A percentile compares a stretch with the other conserved stretches of the same genome.
These are phyloP conservation scores for Hoplodrina blanda DNA, from an alignment of 2,888 invertebrate genomes.

Conservation along the genomic window DNA sequence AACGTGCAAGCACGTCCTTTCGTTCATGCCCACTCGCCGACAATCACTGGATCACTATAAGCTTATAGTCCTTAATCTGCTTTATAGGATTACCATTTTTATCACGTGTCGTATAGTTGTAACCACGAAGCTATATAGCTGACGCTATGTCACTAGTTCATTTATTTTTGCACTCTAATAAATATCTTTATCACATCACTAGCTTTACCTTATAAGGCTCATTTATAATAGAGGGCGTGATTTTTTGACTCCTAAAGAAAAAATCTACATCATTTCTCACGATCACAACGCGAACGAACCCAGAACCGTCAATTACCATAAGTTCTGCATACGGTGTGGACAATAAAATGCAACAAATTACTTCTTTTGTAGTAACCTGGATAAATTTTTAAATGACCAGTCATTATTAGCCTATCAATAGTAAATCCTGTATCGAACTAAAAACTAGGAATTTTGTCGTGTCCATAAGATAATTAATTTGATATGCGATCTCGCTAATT, in stretches of 20 bases:
- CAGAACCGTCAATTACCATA: too few species aligned
- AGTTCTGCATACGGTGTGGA: not conserved
- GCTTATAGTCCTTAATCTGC: not conserved
- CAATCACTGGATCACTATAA: not conserved
- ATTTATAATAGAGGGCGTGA: too few species aligned
- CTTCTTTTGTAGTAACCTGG: not conserved
- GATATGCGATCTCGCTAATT: slow-evolving; percentile 10
- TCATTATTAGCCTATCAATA: not conserved
- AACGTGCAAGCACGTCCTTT: not conserved
- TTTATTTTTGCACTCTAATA: too few species aligned
- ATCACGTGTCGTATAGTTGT: not conserved
- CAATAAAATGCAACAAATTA: not conserved
- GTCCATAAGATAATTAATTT: slow-evolving; percentile 5
- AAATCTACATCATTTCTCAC: too few species aligned
- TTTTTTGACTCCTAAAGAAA: too few species aligned
- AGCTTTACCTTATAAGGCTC: too few species aligned
- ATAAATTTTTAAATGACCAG: not conserved
- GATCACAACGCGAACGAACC: too few species aligned
- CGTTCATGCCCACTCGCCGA: not conserved
- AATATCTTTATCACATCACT: too few species aligned
- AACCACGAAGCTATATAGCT: not conserved
- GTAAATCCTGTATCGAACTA: not conserved
- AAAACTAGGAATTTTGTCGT: not conserved
- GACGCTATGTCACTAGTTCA: not conserved
- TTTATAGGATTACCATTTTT: not conserved